phyloP scores from a whole-genome alignment of 2,113 vertebrate genomes.

The Malurus cyaneus region DNA sequence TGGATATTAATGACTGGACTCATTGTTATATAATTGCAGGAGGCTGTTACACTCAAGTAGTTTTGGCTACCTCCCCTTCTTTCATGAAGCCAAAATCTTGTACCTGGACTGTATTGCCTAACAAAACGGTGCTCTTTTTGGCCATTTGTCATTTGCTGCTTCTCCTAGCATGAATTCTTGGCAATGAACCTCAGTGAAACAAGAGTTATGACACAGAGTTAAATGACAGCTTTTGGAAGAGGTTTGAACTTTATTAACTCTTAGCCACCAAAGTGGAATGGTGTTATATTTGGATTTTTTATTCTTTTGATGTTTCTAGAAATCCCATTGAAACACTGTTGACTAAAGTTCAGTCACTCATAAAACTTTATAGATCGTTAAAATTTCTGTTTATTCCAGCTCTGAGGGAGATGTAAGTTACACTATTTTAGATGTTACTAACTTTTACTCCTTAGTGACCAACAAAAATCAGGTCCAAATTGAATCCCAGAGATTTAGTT shows the following conservation, averaged over 20 bases:
- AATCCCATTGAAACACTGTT: constrained; percentile 42
- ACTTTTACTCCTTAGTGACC: background rate
- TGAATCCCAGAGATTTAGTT: constrained; percentile 41
- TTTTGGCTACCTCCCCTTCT: background rate
- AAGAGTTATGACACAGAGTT: constrained; percentile 16
- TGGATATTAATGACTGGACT: constrained; percentile 40
- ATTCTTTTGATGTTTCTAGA: constrained; percentile 51
- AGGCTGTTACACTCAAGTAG: constrained; percentile 25
- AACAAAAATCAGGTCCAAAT: constrained; percentile 23
- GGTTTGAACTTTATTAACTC: constrained; percentile 34
- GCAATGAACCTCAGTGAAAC: constrained; percentile 22
- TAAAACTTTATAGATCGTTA: constrained; percentile 64
- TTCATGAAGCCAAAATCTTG: constrained; percentile 8
- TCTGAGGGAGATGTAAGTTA: constrained; percentile 46
- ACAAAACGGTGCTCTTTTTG: constrained; percentile 3
- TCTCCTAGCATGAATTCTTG: constrained; percentile 1
- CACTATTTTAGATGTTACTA: constrained; percentile 38
- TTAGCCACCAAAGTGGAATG: constrained; percentile 52
- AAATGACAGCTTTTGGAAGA: constrained; percentile 49
- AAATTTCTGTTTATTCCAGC: constrained; percentile 58
- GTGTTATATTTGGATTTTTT: constrained; percentile 38
- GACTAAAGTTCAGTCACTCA: constrained; percentile 51
- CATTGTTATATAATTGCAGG: constrained; percentile 50
- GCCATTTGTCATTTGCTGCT: constrained; percentile 18
- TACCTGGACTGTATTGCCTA: background rate